Base-by-base conservation (phyloP, 1,140 invertebrate species). In the Heterodera schachtii region DNA sequence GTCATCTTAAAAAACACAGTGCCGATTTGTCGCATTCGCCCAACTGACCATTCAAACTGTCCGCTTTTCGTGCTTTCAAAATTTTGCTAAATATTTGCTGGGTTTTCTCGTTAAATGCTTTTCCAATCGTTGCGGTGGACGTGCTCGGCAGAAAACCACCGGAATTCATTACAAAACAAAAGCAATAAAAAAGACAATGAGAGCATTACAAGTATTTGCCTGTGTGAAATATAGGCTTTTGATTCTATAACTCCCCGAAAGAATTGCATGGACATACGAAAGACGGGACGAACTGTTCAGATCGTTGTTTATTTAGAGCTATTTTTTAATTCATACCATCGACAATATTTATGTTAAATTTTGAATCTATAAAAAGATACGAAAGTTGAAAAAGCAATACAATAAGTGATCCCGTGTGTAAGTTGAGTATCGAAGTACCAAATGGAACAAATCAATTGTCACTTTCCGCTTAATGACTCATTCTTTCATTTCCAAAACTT, bases 261-360 rank as follows among this genome's bases (percentile, higher is more conserved):
- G 52, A 2, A 75, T 89, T 49, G 66, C 80, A n/a, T 89, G 87
- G 87, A 78, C 78, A 4, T 84, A 89, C 69, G 88, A 90, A 78
- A 83, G 79, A 60, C 47, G 88, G 47, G 84, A 89, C 75, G 88
- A 90, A 79, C 76, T 89, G 11, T 89, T 89, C 70, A 89, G 90
- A 69, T 90, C 88, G 0, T 67, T 89, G n/a, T 89, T 89, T 75
- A 19, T 0, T 78, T 78, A 78, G n/a, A 70, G 31, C 0, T 71
- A 41, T n/a, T n/a, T 3, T 9, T 69, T 16, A 69, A 4, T 69
- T 69, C 4, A 5, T 69, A 49, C 4, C 4, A 49, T 49, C n/a
- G n/a, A n/a, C n/a, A n/a, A n/a, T n/a, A n/a, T n/a, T n/a, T n/a
- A n/a, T n/a, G n/a, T n/a, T n/a, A n/a, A n/a, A n/a, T n/a, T n/a